phyloP scores from a whole-genome alignment of 64 coral and sea anemone genomes.

The Anthopleura sola region DNA sequence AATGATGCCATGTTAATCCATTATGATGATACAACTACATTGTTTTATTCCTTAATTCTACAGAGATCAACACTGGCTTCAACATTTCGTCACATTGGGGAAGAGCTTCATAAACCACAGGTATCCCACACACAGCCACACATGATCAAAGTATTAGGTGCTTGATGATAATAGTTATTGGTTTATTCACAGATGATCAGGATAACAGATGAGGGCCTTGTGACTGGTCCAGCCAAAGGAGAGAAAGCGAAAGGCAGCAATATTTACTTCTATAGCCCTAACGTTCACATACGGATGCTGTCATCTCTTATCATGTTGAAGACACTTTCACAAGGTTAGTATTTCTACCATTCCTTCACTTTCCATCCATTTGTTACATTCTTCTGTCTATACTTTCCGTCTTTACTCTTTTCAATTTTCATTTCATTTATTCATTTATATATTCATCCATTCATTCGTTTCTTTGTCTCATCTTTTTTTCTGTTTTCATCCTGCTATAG shows the following conservation, averaged over 20 bases:
- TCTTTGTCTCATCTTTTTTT: neutral
- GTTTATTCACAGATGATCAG: slow-evolving; percentile 38
- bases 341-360: neutral
- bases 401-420: neutral
- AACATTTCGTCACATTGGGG: slow-evolving; percentile 91
- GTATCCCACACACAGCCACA: slow-evolving; percentile 11
- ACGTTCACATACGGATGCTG: slow-evolving; percentile 41
- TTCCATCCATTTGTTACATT: neutral
- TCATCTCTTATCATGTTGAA: slow-evolving; percentile 67
- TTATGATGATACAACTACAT: too few relatives aligned
- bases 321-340: slow-evolving; percentile 63
- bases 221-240: slow-evolving; percentile 9
- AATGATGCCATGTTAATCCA: neutral
- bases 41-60: neutral
- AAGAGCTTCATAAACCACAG: slow-evolving; percentile 92
- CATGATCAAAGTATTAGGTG: neutral
- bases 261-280: slow-evolving; percentile 63
- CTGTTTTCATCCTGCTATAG: neutral
- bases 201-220: slow-evolving; percentile 45
- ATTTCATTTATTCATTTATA: neutral
- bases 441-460: neutral
- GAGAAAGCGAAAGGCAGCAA: slow-evolving; percentile 22
- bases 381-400: neutral
- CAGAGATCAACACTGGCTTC: slow-evolving; percentile 85
- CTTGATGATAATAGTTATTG: neutral